Evolutionary conservation across 2,888 invertebrate species (phyloP).

Genomic region (Desoria tigrina): DNA sequence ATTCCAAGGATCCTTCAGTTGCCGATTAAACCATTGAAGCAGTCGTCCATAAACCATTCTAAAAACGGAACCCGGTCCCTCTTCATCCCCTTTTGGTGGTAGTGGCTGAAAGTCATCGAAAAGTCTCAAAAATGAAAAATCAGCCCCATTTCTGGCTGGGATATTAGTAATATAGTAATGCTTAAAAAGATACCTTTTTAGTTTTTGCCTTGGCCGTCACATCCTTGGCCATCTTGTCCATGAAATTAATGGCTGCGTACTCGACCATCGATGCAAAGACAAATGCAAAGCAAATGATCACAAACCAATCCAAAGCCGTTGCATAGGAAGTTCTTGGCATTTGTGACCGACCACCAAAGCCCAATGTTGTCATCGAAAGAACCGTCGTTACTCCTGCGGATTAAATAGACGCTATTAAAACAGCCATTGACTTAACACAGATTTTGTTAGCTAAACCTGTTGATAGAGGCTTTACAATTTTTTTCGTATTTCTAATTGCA

Average conservation of each 20-base stretch:
- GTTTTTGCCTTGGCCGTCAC: conserved; percentile 54
- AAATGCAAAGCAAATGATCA: conserved; percentile 66
- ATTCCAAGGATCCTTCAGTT: conserved; percentile 47
- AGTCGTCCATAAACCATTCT: conserved; percentile 13
- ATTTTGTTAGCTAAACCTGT: no score
- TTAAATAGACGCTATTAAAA: no score
- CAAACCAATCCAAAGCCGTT: conserved; percentile 66
- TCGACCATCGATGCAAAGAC: conserved; percentile 66
- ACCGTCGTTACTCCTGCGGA: conserved; percentile 65
- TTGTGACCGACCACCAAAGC: conserved; percentile 64
- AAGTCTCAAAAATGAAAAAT: neutral
- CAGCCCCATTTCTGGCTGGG: neutral
- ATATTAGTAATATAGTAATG: neutral
- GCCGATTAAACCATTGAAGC: conserved; percentile 39
- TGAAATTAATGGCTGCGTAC: conserved; percentile 65
- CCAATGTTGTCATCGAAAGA: conserved; percentile 66
- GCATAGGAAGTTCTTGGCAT: conserved; percentile 66
- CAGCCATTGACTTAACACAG: no score
- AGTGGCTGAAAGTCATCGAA: neutral
- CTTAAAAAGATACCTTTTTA: conserved; percentile 25
- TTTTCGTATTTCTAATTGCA: no score
- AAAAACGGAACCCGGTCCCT: neutral
- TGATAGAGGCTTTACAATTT: no score
- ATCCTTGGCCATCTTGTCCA: conserved; percentile 60
- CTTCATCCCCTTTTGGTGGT: neutral